Percentiles rank a stretch among this genome's conserved stretches.
phyloP scores from a whole-genome alignment of 2,888 invertebrate genomes.

The Dynastes hyllus region DNA sequence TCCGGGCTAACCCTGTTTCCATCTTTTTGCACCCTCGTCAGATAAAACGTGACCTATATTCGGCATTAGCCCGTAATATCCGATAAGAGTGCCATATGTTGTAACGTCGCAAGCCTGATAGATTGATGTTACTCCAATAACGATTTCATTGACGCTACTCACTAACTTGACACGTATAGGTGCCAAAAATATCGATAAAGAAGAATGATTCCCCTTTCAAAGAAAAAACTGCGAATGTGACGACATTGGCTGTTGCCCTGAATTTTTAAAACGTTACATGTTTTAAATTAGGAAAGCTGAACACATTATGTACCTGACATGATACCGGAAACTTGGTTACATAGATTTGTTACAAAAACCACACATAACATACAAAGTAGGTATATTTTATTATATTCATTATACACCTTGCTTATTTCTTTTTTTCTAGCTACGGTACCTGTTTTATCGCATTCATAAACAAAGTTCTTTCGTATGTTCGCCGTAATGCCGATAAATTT shows the following conservation, averaged over 20 bases:
- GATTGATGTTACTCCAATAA: constrained; percentile 46
- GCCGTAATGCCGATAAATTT: too few species aligned
- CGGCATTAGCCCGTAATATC: constrained; percentile 29
- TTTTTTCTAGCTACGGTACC: too few species aligned
- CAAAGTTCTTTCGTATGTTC: neutral
- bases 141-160: constrained; percentile 34
- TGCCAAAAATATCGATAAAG: constrained; percentile 14
- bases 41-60: constrained; percentile 46
- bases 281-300: too few species aligned
- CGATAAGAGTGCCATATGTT: constrained; percentile 43
- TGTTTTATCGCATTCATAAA: neutral
- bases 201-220: neutral
- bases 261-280: too few species aligned
- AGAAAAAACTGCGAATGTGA: constrained; percentile 3
- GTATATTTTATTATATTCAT: neutral
- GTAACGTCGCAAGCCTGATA: constrained; percentile 35
- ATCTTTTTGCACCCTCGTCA: constrained; percentile 40
- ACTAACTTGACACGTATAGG: constrained; percentile 30
- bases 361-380: neutral
- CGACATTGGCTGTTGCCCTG: neutral
- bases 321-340: too few species aligned
- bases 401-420: neutral
- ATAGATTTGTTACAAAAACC: too few species aligned
- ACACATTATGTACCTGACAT: too few species aligned
- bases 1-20: neutral